phyloP scores from a whole-genome alignment of 2,888 invertebrate species.

The Cloeon dipterum region DNA sequence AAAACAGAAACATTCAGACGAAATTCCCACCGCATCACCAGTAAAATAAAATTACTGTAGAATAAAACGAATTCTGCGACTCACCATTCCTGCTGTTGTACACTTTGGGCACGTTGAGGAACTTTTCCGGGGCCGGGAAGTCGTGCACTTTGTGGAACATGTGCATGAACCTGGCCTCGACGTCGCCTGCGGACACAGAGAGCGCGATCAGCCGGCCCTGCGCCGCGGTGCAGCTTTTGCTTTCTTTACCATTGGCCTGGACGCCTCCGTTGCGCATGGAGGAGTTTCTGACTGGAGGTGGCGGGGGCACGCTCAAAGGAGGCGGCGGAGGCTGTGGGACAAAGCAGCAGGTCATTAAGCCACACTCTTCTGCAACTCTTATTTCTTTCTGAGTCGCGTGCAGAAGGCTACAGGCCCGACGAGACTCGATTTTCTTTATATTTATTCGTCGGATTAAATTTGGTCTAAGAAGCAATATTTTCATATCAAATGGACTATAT shows the following conservation, averaged over 20 bases:
- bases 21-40: too few species aligned
- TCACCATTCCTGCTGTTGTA: conserved; percentile 41
- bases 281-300: conserved; percentile 35
- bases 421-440: too few species aligned
- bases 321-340: conserved; percentile 8
- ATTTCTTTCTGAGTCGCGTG: too few species aligned
- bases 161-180: conserved; percentile 42
- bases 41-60: too few species aligned
- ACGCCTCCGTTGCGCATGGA: conserved; percentile 30
- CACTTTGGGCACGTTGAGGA: conserved; percentile 37
- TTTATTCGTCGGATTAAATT: too few species aligned
- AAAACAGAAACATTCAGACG: too few species aligned
- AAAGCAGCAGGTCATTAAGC: not conserved
- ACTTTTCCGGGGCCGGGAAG: conserved; percentile 48
- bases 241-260: conserved; percentile 10
- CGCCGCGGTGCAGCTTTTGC: too few species aligned
- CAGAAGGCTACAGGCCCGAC: too few species aligned
- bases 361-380: not conserved
- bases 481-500: too few species aligned
- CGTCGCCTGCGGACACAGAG: conserved; percentile 21
- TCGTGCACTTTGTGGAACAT: conserved; percentile 32
- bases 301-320: conserved; percentile 19
- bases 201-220: too few species aligned
- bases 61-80: conserved; percentile 8
- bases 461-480: too few species aligned